These are phyloP conservation scores for Papilio elwesi DNA, from an alignment of 2,888 invertebrate genomes.

Conservation along the genomic window DNA sequence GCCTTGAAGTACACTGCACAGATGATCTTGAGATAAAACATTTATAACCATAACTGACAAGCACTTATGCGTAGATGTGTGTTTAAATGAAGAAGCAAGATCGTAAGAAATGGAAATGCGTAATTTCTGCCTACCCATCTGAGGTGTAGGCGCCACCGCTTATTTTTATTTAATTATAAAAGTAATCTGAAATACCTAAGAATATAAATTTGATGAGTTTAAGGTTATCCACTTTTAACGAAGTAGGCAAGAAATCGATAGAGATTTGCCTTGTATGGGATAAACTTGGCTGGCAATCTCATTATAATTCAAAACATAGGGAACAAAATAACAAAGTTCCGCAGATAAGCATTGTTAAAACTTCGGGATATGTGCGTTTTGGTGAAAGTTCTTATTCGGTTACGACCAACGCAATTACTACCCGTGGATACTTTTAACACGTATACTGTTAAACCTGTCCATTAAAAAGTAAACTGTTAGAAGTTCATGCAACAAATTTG, in stretches of 20 bases:
- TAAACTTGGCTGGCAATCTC: slow-evolving; percentile 3
- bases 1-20: neutral
- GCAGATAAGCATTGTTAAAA: slow-evolving; percentile 34
- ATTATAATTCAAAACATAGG: slow-evolving; percentile 23
- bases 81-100: no score
- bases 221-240: no score
- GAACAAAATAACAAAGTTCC: slow-evolving; percentile 26
- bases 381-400: slow-evolving; percentile 19
- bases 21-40: neutral
- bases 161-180: no score
- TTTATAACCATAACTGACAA: no score
- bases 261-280: neutral
- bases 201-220: no score
- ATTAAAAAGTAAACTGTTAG: neutral
- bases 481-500: neutral
- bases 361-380: slow-evolving; percentile 11
- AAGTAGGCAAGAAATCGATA: neutral
- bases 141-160: no score
- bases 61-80: no score
- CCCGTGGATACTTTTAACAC: slow-evolving; percentile 2
- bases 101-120: no score
- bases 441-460: neutral
- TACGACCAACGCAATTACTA: slow-evolving; percentile 5
- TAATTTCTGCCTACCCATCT: no score
- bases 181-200: no score